Conservation (phyloP, 1,140 invertebrate genomes). For the Papilio polytes region DNA sequence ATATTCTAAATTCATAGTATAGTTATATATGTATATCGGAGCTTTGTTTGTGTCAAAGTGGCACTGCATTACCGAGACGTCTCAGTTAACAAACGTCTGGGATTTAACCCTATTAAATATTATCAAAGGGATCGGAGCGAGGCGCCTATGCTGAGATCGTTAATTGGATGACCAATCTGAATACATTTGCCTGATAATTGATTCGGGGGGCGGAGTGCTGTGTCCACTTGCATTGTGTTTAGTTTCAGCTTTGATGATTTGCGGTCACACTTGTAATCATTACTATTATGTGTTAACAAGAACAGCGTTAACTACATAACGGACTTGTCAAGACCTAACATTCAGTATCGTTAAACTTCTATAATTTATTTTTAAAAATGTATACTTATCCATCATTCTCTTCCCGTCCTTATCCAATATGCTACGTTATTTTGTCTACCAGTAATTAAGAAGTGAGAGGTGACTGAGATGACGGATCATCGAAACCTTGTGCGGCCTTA, state of each 20-base stretch:
- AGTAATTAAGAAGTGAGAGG: too few relatives aligned
- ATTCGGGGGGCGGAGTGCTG: background rate
- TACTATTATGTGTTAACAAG: background rate
- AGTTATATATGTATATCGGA: background rate
- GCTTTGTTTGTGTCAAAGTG: constrained; percentile 26
- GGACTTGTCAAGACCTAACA: background rate
- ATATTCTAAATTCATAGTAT: background rate
- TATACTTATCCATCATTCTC: too few relatives aligned
- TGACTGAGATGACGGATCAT: too few relatives aligned
- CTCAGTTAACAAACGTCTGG: constrained; percentile 18
- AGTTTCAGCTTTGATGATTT: constrained; percentile 7
- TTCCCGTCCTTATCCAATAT: too few relatives aligned
- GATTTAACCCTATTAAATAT: constrained; percentile 33
- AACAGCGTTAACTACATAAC: background rate
- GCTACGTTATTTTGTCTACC: too few relatives aligned
- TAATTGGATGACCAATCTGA: constrained; percentile 31
- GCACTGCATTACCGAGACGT: constrained; percentile 1
- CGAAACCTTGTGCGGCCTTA: too few relatives aligned
- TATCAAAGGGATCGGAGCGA: constrained; percentile 25
- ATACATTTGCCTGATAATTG: constrained; percentile 28
- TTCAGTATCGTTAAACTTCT: too few relatives aligned
- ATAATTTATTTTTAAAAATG: too few relatives aligned
- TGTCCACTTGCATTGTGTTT: constrained; percentile 4
- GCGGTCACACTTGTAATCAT: constrained; percentile 5
- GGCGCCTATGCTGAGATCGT: background rate